Evolutionary conservation across 2,888 invertebrate genomes (phyloP).

Genomic region (Cheilosia pagana): DNA sequence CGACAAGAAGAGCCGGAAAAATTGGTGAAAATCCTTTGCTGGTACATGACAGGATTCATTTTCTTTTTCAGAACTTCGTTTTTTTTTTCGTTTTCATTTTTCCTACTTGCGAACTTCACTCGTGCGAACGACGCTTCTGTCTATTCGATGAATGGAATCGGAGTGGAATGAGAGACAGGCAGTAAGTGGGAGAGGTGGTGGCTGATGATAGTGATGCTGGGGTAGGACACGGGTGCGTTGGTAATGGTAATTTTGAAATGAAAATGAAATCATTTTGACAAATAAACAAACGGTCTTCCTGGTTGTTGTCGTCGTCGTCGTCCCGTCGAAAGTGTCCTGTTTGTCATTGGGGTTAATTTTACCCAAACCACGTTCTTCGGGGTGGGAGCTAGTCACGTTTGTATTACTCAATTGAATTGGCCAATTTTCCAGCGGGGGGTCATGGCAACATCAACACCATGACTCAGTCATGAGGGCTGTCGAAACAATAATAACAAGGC

Average conservation of each 20-base stretch:
- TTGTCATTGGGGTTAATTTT: constrained; percentile 31
- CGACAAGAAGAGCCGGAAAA: constrained; percentile 67
- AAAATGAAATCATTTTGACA: constrained; percentile 68
- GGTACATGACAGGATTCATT: constrained; percentile 71
- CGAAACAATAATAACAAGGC: constrained; percentile 21
- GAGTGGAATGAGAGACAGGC: background rate
- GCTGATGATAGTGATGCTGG: background rate
- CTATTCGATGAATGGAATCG: background rate
- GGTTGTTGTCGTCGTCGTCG: constrained; percentile 11
- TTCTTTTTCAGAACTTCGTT: constrained; percentile 38
- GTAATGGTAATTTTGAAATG: constrained; percentile 59
- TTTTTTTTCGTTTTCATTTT: constrained; percentile 21
- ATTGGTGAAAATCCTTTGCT: constrained; percentile 64
- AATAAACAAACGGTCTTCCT: constrained; percentile 55
- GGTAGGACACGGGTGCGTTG: constrained; percentile 29
- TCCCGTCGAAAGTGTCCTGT: constrained; percentile 16
- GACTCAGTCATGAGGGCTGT: constrained; percentile 38
- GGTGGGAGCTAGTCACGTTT: constrained; percentile 55
- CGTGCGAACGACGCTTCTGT: constrained; percentile 49
- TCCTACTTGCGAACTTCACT: constrained; percentile 17
- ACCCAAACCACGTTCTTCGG: constrained; percentile 8
- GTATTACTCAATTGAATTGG: constrained; percentile 62
- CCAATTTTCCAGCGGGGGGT: constrained; percentile 44
- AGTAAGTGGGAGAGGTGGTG: background rate
- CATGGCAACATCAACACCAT: constrained; percentile 1